phyloP scores from a whole-genome alignment of 2,888 invertebrate species.

The Crossocerus cetratus region DNA sequence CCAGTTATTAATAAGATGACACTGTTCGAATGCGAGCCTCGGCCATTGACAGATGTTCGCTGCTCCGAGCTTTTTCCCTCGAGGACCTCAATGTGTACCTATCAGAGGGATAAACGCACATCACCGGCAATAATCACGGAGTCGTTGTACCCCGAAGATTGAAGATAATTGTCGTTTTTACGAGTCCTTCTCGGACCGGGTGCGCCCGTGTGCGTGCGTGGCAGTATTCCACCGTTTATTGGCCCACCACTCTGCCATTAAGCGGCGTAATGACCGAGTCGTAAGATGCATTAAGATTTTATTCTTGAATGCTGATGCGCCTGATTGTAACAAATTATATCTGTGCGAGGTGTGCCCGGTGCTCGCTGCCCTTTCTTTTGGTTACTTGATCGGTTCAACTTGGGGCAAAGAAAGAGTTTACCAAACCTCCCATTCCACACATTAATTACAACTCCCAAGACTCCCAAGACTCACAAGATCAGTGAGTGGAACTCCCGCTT shows the following conservation, averaged over 20 bases:
- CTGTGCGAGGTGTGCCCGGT: not conserved
- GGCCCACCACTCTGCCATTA: not conserved
- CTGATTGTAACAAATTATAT: conserved; percentile 26
- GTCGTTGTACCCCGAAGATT: not conserved
- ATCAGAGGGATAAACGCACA: not conserved
- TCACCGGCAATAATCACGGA: conserved; percentile 18
- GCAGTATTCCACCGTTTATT: too few relatives aligned
- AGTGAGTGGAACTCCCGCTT: too few relatives aligned
- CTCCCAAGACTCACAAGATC: too few relatives aligned
- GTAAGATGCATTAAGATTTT: not conserved
- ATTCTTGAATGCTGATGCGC: not conserved
- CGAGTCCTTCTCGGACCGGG: not conserved
- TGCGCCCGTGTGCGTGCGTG: not conserved
- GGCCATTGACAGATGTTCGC: conserved; percentile 55
- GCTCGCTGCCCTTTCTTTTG: conserved; percentile 18
- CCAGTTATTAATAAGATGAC: conserved; percentile 62
- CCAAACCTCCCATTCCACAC: conserved; percentile 56
- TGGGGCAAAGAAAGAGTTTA: conserved; percentile 64
- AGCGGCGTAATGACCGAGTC: not conserved
- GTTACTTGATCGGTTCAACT: not conserved
- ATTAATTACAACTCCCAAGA: too few relatives aligned
- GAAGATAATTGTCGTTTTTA: conserved; percentile 33
- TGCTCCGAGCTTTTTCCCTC: conserved; percentile 20
- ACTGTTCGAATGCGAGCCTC: conserved; percentile 46
- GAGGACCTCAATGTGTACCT: conserved; percentile 11